A percentile compares a stretch with the other conserved stretches of the same genome.
Conservation (phyloP, 1,140 invertebrate genomes). For the Pogonus chalceus region DNA sequence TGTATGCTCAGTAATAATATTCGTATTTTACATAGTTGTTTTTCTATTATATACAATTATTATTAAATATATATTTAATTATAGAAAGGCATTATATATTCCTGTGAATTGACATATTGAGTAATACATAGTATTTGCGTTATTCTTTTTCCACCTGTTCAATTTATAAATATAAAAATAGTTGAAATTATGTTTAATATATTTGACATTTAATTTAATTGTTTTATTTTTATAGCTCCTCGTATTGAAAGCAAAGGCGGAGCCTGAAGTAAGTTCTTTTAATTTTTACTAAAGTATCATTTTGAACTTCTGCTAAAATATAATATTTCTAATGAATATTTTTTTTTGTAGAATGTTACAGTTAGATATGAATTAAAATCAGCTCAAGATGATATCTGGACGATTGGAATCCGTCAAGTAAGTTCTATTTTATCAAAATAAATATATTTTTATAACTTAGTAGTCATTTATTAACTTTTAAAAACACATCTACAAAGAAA, state of each 20-base stretch:
- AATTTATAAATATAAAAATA: constrained; percentile 7
- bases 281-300: neutral
- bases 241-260: constrained; percentile 45
- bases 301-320: neutral
- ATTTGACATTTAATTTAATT: constrained; percentile 9
- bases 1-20: too few species aligned
- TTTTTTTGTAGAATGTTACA: constrained; percentile 33
- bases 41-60: constrained; percentile 5
- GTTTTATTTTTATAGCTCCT: constrained; percentile 40
- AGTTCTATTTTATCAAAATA: constrained; percentile 16
- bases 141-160: neutral
- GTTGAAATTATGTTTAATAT: constrained; percentile 11
- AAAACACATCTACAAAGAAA: too few species aligned
- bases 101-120: constrained; percentile 9
- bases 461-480: constrained; percentile 1
- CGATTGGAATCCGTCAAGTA: constrained; percentile 44
- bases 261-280: constrained; percentile 44
- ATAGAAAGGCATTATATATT: neutral
- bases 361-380: constrained; percentile 41
- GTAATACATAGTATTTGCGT: neutral
- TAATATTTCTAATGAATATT: constrained; percentile 17
- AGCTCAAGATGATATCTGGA: constrained; percentile 43
- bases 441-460: neutral
- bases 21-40: constrained; percentile 20
- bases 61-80: neutral